Percentiles rank a stretch among this genome's conserved stretches.
These are phyloP conservation scores for Drosophila pseudoananassae DNA, from an alignment of 1,140 invertebrate species.

Conservation along the genomic window DNA sequence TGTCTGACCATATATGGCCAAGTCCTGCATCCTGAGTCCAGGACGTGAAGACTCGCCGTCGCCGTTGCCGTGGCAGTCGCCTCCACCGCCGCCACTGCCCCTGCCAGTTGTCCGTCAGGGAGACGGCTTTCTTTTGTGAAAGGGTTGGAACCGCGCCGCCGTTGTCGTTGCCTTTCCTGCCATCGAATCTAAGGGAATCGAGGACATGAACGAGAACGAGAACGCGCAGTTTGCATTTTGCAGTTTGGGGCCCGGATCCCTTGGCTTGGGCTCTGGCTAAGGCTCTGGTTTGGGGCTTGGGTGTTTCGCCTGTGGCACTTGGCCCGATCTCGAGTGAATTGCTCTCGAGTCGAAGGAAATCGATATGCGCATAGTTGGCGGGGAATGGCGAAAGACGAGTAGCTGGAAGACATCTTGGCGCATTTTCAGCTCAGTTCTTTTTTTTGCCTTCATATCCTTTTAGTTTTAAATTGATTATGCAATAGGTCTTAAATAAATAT, in stretches of 20 bases:
- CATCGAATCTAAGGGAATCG: slow-evolving; percentile 37
- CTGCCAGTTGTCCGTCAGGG: slow-evolving; percentile 52
- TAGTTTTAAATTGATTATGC: slow-evolving; percentile 1
- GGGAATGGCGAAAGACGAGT: slow-evolving; percentile 30
- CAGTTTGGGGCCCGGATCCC: slow-evolving; percentile 24
- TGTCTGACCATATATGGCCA: slow-evolving; percentile 64
- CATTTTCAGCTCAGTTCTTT: slow-evolving; percentile 6
- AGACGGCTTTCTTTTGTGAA: slow-evolving; percentile 71
- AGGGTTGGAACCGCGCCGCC: slow-evolving; percentile 25
- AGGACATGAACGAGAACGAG: slow-evolving; percentile 1
- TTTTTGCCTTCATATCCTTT: background rate
- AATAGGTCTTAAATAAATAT: background rate
- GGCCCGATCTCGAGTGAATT: slow-evolving; percentile 76
- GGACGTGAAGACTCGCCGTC: slow-evolving; percentile 57
- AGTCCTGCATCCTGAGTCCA: slow-evolving; percentile 53
- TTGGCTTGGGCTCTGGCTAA: slow-evolving; percentile 13
- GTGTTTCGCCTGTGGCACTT: slow-evolving; percentile 57
- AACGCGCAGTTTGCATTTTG: slow-evolving; percentile 28
- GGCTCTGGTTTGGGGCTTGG: slow-evolving; percentile 15
- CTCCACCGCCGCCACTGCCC: too few relatives aligned
- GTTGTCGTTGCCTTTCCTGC: slow-evolving; percentile 16
- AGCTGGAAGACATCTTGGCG: slow-evolving; percentile 41
- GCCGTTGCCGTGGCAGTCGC: background rate
- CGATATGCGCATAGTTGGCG: slow-evolving; percentile 46
- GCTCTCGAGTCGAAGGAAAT: slow-evolving; percentile 53